Evolutionary conservation across 2,113 vertebrate species (phyloP).

Genomic region (Clarias batrachus): DNA sequence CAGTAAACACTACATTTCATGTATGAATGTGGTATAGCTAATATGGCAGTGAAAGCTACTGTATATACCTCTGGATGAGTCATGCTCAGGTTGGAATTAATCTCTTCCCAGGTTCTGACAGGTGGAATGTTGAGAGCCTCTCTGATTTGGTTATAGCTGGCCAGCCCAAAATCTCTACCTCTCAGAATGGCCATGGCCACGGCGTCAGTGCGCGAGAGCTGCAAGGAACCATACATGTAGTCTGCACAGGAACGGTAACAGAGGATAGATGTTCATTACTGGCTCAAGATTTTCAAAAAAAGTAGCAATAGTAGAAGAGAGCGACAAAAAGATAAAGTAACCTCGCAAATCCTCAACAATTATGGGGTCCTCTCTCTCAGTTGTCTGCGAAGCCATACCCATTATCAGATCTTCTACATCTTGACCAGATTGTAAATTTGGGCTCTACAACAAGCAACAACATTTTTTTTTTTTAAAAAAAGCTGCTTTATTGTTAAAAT

Average conservation of each 20-base stretch:
- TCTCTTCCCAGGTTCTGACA: constrained; percentile 71
- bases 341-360: constrained; percentile 92
- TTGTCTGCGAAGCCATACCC: constrained; percentile 94
- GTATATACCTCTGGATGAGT: constrained; percentile 65
- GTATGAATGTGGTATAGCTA: neutral
- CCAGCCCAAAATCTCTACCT: constrained; percentile 86
- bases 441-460: constrained; percentile 65
- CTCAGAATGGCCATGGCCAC: constrained; percentile 84
- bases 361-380: constrained; percentile 84
- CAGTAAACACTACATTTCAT: neutral
- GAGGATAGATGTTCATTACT: neutral
- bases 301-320: neutral
- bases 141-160: constrained; percentile 78
- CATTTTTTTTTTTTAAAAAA: neutral
- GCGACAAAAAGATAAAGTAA: constrained; percentile 50
- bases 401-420: constrained; percentile 81
- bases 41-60: neutral
- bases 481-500: neutral
- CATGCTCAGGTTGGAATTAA: constrained; percentile 69
- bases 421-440: constrained; percentile 61
- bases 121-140: constrained; percentile 69
- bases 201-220: constrained; percentile 82
- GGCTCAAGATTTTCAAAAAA: neutral
- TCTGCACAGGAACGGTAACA: constrained; percentile 68
- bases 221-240: constrained; percentile 89